These are phyloP conservation scores for Drosophila punjabiensis DNA, from an alignment of 1,140 invertebrate genomes.

Conservation along the genomic window DNA sequence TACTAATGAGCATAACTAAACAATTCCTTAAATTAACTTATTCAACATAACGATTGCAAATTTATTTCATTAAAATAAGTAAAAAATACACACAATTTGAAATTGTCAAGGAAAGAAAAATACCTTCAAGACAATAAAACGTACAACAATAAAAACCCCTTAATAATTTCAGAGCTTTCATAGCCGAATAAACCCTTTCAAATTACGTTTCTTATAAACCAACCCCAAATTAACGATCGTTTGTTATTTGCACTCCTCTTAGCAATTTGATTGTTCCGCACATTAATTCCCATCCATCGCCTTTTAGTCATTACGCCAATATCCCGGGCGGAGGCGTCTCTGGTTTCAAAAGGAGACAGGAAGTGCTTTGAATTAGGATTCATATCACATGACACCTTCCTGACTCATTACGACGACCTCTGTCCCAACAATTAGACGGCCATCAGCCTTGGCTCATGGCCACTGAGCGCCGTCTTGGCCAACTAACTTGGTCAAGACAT, in stretches of 20 bases:
- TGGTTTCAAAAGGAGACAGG: conserved; percentile 36
- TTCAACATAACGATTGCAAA: no score
- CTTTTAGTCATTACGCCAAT: conserved; percentile 43
- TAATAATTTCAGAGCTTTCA: neutral
- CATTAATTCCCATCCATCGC: conserved; percentile 44
- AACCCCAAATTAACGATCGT: conserved; percentile 5
- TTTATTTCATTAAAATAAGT: neutral
- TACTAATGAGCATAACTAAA: neutral
- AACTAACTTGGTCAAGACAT: conserved; percentile 41
- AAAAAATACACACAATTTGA: neutral
- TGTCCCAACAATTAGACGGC: conserved; percentile 40
- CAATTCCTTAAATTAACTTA: neutral
- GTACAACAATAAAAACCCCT: neutral
- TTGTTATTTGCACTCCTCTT: conserved; percentile 11
- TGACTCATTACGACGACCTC: conserved; percentile 57
- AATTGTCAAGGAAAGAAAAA: neutral
- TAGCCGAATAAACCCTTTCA: neutral
- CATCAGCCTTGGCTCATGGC: conserved; percentile 42
- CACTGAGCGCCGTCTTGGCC: conserved; percentile 8
- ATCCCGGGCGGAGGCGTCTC: conserved; percentile 16
- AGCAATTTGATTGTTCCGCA: conserved; percentile 24
- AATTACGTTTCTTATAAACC: neutral
- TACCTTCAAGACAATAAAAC: neutral
- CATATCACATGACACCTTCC: conserved; percentile 70
- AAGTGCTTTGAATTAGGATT: conserved; percentile 61